Base-by-base conservation (phyloP, 2,888 invertebrate genomes). In the Cylloceria caligata region DNA sequence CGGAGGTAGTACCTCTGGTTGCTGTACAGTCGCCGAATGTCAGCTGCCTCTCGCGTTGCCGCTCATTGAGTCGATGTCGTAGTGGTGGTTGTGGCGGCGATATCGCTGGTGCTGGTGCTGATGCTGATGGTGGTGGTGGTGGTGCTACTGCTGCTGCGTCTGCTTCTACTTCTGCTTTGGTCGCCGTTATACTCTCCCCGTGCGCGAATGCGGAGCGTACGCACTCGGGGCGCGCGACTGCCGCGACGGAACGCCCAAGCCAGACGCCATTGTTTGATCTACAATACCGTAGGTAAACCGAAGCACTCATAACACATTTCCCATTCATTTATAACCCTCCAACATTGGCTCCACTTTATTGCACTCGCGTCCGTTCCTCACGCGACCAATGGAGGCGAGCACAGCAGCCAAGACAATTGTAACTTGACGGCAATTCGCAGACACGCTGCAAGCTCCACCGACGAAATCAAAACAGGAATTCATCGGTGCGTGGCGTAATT, bases 251-350 rank as follows among this genome's bases (percentile, higher is more conserved):
- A 77, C 81, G 77, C 76, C 52, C 87, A 88, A 89, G 88, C 90
- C 91, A 91, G 91, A 90, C 91, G 89, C 88, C 88, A 91, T 91
- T 91, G 91, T 91, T 89, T 88, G 89, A 89, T 90, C 86, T 88
- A 91, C 91, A 91, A 91, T 91, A 88, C 90, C 30, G 19, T 34
- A 60, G 60, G 60, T 88, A 88, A 89, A 88, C 88, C 89, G 87
- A 91, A 89, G 86, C 89, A 88, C 89, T 90, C 90, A 89, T 89
- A 91, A 89, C 89, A 90, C 73, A 68, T 90, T 89, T 90, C 88
- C 90, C 87, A 89, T 89, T 90, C 90, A 89, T 88, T 88, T 89
- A 45, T 47, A 60, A 60, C 64, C 39, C 64, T 64, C 39, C 60
- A 34, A 60, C 60, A 60, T 60, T 64, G 64, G 39, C 64, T 64